phyloP scores from a whole-genome alignment of 2,888 invertebrate genomes.

The Anodontia alba region DNA sequence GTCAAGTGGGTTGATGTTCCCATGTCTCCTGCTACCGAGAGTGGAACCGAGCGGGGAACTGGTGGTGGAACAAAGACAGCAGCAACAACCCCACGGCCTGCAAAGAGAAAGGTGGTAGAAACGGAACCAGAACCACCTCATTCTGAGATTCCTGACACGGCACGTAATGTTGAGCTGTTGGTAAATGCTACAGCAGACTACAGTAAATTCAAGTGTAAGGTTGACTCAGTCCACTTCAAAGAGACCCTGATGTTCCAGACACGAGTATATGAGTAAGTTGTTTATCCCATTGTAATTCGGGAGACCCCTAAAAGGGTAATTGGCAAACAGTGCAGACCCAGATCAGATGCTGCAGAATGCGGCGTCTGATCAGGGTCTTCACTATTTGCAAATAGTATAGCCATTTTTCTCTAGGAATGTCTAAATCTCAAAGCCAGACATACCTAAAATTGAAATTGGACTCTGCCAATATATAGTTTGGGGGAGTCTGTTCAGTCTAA shows the following conservation, averaged over 20 bases:
- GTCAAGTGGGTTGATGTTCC: constrained; percentile 84
- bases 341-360: too few species aligned
- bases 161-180: constrained; percentile 80
- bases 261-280: constrained; percentile 83
- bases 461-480: too few species aligned
- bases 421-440: too few species aligned
- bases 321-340: too few species aligned
- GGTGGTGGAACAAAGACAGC: constrained; percentile 47
- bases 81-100: constrained; percentile 70
- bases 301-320: too few species aligned
- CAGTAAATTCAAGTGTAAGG: constrained; percentile 82
- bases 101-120: constrained; percentile 84
- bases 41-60: constrained; percentile 54
- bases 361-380: too few species aligned
- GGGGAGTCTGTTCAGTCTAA: too few species aligned
- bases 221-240: constrained; percentile 81
- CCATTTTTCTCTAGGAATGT: too few species aligned
- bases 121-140: constrained; percentile 83
- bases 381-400: too few species aligned
- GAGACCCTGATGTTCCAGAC: constrained; percentile 85
- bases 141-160: constrained; percentile 79
- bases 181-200: constrained; percentile 82
- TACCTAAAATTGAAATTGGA: too few species aligned
- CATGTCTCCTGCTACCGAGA: constrained; percentile 59
- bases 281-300: too few species aligned